Percentiles rank a stretch among this genome's conserved stretches.
These are phyloP conservation scores for Odontothrips loti DNA, from an alignment of 2,888 invertebrate genomes.

Conservation along the genomic window DNA sequence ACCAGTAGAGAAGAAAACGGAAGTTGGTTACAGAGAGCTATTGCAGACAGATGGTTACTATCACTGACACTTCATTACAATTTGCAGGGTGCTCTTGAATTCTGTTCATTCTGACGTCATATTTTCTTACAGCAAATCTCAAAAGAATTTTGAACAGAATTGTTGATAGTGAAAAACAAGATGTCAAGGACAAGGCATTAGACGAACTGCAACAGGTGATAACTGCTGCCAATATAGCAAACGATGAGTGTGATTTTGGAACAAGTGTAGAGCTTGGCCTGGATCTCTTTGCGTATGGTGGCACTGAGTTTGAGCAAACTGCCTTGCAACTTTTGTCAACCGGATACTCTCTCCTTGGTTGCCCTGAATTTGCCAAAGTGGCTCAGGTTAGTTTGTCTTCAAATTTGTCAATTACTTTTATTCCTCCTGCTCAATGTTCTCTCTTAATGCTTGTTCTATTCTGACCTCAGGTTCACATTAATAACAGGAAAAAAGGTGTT, in stretches of 20 bases:
- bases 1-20: slow-evolving; percentile 72
- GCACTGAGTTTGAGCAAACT: slow-evolving; percentile 61
- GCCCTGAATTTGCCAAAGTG: slow-evolving; percentile 69
- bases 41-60: slow-evolving; percentile 61
- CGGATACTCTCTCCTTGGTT: slow-evolving; percentile 70
- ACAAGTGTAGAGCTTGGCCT: slow-evolving; percentile 86
- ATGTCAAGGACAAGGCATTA: slow-evolving; percentile 57
- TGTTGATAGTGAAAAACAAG: slow-evolving; percentile 55
- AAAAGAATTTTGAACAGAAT: slow-evolving; percentile 66
- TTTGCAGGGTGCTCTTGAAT: background rate
- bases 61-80: slow-evolving; percentile 28
- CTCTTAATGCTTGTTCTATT: slow-evolving; percentile 7
- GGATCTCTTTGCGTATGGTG: slow-evolving; percentile 74
- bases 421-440: background rate
- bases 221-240: slow-evolving; percentile 80
- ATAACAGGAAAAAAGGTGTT: slow-evolving; percentile 59
- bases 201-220: slow-evolving; percentile 74
- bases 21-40: slow-evolving; percentile 75
- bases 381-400: slow-evolving; percentile 50
- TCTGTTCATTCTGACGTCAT: slow-evolving; percentile 13
- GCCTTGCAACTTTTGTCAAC: slow-evolving; percentile 62
- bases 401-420: slow-evolving; percentile 14
- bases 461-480: slow-evolving; percentile 63
- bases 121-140: slow-evolving; percentile 55
- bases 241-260: slow-evolving; percentile 94